Conservation (phyloP, 1,140 invertebrate genomes). For the Kradibia gibbosae region DNA sequence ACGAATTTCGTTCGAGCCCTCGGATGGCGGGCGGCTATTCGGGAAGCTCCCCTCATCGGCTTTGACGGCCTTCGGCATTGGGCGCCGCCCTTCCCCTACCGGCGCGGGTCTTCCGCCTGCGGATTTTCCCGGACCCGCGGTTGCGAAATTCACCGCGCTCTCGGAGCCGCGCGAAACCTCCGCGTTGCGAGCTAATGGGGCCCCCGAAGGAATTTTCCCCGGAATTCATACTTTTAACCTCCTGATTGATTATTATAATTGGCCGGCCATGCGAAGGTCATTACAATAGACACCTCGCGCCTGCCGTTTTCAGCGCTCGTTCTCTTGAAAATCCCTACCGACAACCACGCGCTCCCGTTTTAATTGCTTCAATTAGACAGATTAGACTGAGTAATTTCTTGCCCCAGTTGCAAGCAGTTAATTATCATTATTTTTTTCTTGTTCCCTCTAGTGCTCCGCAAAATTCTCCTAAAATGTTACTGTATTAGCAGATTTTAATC, state of each 20-base stretch:
- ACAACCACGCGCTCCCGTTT: neutral
- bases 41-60: slow-evolving; percentile 45
- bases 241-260: slow-evolving; percentile 14
- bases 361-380: slow-evolving; percentile 1
- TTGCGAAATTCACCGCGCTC: slow-evolving; percentile 19
- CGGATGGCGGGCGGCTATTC: slow-evolving; percentile 18
- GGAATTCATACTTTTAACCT: neutral
- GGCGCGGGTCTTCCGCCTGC: neutral
- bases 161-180: neutral
- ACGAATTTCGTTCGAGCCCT: slow-evolving; percentile 26
- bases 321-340: neutral
- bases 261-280: neutral
- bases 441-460: neutral
- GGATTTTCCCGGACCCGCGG: slow-evolving; percentile 18
- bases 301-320: neutral
- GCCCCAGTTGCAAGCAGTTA: neutral
- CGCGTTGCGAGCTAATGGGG: neutral
- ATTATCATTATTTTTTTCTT: slow-evolving; percentile 10
- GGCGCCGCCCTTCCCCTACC: slow-evolving; percentile 46
- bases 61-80: slow-evolving; percentile 46
- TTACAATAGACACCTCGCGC: neutral
- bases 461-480: neutral
- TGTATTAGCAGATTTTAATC: neutral
- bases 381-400: neutral
- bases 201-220: neutral